These are phyloP conservation scores for Python bivittatus DNA, from an alignment of 2,113 vertebrate species.

Conservation along the genomic window DNA sequence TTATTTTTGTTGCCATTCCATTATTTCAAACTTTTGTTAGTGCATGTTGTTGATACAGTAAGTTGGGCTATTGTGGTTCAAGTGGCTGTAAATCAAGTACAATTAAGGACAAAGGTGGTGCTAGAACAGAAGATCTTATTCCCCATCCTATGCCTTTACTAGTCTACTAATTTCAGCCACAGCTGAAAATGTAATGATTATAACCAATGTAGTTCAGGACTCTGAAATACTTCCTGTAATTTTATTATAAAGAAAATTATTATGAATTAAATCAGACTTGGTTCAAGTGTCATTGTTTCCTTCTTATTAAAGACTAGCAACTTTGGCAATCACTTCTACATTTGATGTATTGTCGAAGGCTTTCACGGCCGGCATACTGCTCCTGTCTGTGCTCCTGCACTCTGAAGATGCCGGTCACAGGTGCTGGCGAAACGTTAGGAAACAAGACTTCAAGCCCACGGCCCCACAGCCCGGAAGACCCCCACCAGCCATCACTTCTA, in stretches of 20 bases:
- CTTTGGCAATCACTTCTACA: neutral
- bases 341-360: accelerated
- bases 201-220: neutral
- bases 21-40: neutral
- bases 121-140: neutral
- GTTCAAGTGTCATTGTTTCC: neutral
- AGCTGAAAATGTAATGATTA: neutral
- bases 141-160: neutral
- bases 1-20: neutral
- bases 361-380: too few relatives aligned
- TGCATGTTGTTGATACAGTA: neutral
- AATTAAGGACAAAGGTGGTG: neutral
- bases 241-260: neutral
- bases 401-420: too few relatives aligned
- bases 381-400: too few relatives aligned
- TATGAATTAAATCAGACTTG: neutral
- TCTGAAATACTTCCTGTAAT: neutral
- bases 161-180: neutral
- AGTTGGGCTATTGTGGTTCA: neutral
- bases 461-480: too few relatives aligned
- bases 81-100: neutral
- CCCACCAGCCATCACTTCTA: neutral
- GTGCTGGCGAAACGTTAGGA: too few relatives aligned
- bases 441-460: too few relatives aligned
- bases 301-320: neutral